phyloP scores from a whole-genome alignment of 1,140 invertebrate species.

The Macrocentrus cingulum region DNA sequence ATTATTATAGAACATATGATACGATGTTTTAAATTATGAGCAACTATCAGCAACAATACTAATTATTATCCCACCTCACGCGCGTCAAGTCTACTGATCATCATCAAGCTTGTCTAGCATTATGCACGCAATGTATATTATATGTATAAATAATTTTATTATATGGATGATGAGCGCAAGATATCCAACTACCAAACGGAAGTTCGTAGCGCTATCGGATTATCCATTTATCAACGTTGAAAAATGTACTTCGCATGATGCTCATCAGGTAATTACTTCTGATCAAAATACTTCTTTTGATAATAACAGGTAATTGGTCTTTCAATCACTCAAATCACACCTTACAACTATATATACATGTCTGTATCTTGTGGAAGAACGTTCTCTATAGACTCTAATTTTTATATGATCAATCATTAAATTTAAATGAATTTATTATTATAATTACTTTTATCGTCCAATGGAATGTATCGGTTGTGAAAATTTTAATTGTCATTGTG shows the following conservation, averaged over 20 bases:
- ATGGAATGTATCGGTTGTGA: background rate
- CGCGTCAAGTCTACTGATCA: background rate
- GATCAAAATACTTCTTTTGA: slow-evolving; percentile 9
- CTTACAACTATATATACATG: too few species aligned
- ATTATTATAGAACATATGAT: slow-evolving; percentile 37
- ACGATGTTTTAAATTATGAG: background rate
- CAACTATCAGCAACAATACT: slow-evolving; percentile 3
- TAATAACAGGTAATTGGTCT: too few species aligned
- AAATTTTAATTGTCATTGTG: background rate
- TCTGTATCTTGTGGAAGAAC: too few species aligned
- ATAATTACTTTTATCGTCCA: too few species aligned
- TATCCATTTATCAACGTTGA: slow-evolving; percentile 9
- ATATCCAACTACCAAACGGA: slow-evolving; percentile 4
- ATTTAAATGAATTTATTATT: too few species aligned
- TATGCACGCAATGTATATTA: background rate
- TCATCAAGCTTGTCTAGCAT: background rate
- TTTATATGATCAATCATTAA: too few species aligned
- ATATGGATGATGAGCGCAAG: background rate
- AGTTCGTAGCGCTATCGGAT: slow-evolving; percentile 1
- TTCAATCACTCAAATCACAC: too few species aligned
- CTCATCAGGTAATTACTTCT: background rate
- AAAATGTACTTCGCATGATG: too few species aligned
- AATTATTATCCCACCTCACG: slow-evolving; percentile 18
- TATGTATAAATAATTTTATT: background rate
- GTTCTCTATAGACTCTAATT: too few species aligned